Percentiles rank a stretch among this genome's conserved stretches.
Evolutionary conservation across 2,113 vertebrate genomes (phyloP).

Genomic region (Oncorhynchus keta): DNA sequence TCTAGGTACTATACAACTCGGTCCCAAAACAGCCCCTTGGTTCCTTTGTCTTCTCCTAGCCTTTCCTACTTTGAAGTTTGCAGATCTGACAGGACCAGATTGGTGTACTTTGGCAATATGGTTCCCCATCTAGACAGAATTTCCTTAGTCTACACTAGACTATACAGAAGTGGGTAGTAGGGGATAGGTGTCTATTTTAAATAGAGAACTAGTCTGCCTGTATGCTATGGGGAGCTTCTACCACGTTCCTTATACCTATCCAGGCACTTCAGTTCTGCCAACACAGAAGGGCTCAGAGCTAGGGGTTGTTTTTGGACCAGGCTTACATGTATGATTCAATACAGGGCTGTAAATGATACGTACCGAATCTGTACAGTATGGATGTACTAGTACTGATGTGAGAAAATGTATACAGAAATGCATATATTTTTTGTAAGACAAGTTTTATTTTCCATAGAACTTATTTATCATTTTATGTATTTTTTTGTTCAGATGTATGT

Average conservation of each 20-base stretch:
- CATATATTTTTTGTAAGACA: conserved; percentile 94
- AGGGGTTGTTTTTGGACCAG: conserved; percentile 76
- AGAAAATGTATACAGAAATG: conserved; percentile 94
- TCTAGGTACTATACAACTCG: conserved; percentile 62
- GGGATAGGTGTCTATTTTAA: too few relatives aligned
- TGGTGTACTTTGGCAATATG: background rate
- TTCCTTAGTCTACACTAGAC: too few relatives aligned
- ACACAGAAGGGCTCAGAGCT: conserved; percentile 11
- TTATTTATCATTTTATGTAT: conserved; percentile 95
- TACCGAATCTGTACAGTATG: conserved; percentile 88
- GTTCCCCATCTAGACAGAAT: background rate
- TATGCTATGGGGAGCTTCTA: conserved; percentile 12
- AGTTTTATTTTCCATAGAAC: conserved; percentile 85
- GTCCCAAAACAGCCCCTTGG: conserved; percentile 55
- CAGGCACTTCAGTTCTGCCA: conserved; percentile 36
- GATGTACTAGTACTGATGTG: conserved; percentile 82
- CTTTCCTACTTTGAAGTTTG: conserved; percentile 11
- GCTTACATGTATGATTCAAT: conserved; percentile 69
- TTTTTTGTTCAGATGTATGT: conserved; percentile 80
- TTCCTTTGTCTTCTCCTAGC: background rate
- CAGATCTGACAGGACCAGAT: background rate
- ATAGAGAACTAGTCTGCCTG: background rate
- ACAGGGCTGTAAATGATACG: conserved; percentile 75
- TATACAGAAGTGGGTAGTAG: too few relatives aligned
- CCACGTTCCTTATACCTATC: conserved; percentile 32